A percentile compares a stretch with the other conserved stretches of the same genome.
Evolutionary conservation across 1,140 invertebrate species (phyloP).

Genomic region (Eumeta japonica): DNA sequence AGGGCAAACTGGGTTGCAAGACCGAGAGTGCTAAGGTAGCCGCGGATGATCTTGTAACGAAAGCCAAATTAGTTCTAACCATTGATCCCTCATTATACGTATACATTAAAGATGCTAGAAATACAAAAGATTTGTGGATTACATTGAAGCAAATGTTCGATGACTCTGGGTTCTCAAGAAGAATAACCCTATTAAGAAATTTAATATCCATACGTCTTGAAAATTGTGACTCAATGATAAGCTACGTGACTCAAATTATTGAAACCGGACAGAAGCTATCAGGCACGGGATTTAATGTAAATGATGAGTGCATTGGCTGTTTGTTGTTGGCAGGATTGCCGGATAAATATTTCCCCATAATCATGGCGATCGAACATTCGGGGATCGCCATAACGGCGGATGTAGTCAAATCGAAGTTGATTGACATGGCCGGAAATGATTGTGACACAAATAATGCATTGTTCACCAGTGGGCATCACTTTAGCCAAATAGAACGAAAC

Average conservation of each 20-base stretch:
- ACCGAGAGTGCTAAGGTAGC: conserved; percentile 8
- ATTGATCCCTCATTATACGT: conserved; percentile 21
- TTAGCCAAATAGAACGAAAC: too few species aligned
- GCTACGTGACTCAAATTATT: too few species aligned
- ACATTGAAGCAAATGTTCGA: conserved; percentile 2
- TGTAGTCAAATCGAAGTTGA: conserved; percentile 1
- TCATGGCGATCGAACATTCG: too few species aligned
- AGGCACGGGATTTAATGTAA: conserved; percentile 10
- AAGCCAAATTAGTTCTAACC: conserved; percentile 23
- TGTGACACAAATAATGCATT: too few species aligned
- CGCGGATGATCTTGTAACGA: conserved; percentile 10
- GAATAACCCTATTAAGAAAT: conserved; percentile 10
- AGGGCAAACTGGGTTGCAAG: conserved; percentile 12
- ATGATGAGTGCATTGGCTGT: too few species aligned
- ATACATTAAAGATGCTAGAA: too few species aligned
- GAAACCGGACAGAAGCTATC: conserved; percentile 10
- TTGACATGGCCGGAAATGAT: too few species aligned
- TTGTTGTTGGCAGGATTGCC: too few species aligned
- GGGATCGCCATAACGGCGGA: too few species aligned
- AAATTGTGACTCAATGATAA: conserved; percentile 6
- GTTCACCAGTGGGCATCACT: too few species aligned
- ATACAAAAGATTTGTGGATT: conserved; percentile 3
- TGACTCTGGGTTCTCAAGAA: conserved; percentile 8
- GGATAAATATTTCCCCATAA: conserved; percentile 3
- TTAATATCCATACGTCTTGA: too few species aligned